Base-by-base conservation (phyloP, 2,888 invertebrate genomes). In the Bedellia somnulentella region DNA sequence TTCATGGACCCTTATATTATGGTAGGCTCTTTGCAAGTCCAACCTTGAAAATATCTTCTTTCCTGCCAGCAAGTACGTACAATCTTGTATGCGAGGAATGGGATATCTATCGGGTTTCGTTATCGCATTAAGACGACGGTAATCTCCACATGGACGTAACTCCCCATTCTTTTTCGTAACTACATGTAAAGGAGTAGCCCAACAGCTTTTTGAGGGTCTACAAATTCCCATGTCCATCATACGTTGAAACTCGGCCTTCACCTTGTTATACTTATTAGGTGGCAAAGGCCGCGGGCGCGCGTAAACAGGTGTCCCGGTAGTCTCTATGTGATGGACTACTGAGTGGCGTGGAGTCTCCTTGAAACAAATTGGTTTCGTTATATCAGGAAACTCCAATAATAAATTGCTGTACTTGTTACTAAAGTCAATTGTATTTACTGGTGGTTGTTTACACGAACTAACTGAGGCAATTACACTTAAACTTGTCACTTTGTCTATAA, bases 141-240 rank as follows among this genome's bases (percentile, higher is more conserved):
- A 66, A 30, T 64, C 56, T 0, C 57, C 57, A 30, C 56, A 55
- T 1, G 32, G 35, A 3, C 37, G 28, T 40, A 46, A 38, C 0
- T 35, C 31, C 3, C 40, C 47, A 21, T 33, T 22, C 25, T 41
- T 42, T 24, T 46, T 46, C 10, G 27, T 29, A 4, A 36, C 43
- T 15, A 37, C 25, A 15, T 37, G 37, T 31, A 63, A 36, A 2
- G 56, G 64, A 24, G 47, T 54, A 0, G 60, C 43, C 59, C 57
- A 67, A 2, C 43, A 37, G 22, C 57, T 57, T 3, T 46, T 49
- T 0, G 61, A 64, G 0, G 57, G 62, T 3, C 59, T 42, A 18
- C 57, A 57, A 6, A 64, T 57, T 0, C 59, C 66, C 12, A 43
- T 35, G 12, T 60, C 44, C 5, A 48, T 34, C 50, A 60, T 47